Evolutionary conservation across 2,888 invertebrate species (phyloP).

Genomic region (Tipula confusa): DNA sequence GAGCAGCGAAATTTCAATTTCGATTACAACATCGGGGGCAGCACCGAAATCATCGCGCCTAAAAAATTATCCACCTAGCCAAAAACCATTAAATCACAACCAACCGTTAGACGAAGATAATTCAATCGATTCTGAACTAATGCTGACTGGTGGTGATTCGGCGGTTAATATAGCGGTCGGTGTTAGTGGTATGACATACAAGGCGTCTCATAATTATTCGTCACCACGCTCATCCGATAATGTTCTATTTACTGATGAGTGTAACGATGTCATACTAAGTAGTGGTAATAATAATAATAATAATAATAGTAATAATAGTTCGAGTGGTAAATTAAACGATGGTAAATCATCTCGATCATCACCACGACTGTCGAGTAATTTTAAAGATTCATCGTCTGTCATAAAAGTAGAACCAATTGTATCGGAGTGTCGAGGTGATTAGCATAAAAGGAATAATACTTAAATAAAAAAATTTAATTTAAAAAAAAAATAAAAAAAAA

Average conservation of each 20-base stretch:
- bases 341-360: constrained; percentile 48
- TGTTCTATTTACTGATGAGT: constrained; percentile 62
- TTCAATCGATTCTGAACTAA: constrained; percentile 60
- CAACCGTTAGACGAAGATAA: constrained; percentile 50
- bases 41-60: constrained; percentile 40
- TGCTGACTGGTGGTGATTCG: constrained; percentile 64
- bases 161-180: constrained; percentile 50
- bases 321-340: constrained; percentile 40
- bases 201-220: constrained; percentile 46
- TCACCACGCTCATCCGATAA: constrained; percentile 54
- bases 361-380: constrained; percentile 37
- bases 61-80: neutral
- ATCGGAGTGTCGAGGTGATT: constrained; percentile 62
- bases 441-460: neutral
- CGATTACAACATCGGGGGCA: constrained; percentile 40
- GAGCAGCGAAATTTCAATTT: constrained; percentile 39
- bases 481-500: no score
- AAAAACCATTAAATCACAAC: neutral
- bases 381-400: constrained; percentile 55
- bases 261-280: constrained; percentile 49
- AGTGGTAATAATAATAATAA: constrained; percentile 35
- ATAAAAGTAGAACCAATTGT: constrained; percentile 67
- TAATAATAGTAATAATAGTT: constrained; percentile 41
- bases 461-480: neutral
- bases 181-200: constrained; percentile 61